Base-by-base conservation (phyloP, 2,797 vertebrate genomes). In the Gymnoscopelus microlampas region DNA sequence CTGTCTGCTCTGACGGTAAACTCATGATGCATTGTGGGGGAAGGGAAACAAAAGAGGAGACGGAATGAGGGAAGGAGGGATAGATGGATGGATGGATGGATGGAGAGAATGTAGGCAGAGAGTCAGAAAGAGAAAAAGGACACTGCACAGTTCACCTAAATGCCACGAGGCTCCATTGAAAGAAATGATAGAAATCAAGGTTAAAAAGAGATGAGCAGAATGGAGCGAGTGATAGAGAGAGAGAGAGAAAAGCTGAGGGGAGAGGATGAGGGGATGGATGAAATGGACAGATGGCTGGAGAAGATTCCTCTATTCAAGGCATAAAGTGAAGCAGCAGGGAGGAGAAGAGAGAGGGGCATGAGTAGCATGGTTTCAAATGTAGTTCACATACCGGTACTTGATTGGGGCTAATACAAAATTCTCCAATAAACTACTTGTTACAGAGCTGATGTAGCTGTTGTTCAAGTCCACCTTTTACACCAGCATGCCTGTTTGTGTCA, bases 301-400 rank as follows among this genome's bases (percentile, higher is more conserved):
- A 49, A 74, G 55, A 66, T 59, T 74, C 77, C 64, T 29, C 26
- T 55, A 64, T 14, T 60, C 60, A 7, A 26, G 26, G 26, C 26
- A 29, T 58, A 35, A 63, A 72, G 60, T 49, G 35, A 39, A 39
- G 63, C 63, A 24, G 60, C 53, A 53, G 60, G 44, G 26, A 60
- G 68, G 58, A 23, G 14, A 32, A 32, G 32, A 35, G 26, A 29
- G 5, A 35, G 32, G 32, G 32, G 32, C 32, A 44, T 44, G 32
- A 44, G 9, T 44, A 44, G 39, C 39, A 44, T 44, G 23, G 6
- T 44, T 54, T 64, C 58, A 74, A 70, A 79, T 65, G 19, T 57
- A 66, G 67, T 61, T 24, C 4, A 44, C 65, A 44, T 10, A 1
- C 7, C 1, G 39, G 0, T 39, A 5, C 39, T 9, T 39, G 39